These are phyloP conservation scores for Pollenia labialis DNA, from an alignment of 2,888 invertebrate genomes.

Conservation along the genomic window DNA sequence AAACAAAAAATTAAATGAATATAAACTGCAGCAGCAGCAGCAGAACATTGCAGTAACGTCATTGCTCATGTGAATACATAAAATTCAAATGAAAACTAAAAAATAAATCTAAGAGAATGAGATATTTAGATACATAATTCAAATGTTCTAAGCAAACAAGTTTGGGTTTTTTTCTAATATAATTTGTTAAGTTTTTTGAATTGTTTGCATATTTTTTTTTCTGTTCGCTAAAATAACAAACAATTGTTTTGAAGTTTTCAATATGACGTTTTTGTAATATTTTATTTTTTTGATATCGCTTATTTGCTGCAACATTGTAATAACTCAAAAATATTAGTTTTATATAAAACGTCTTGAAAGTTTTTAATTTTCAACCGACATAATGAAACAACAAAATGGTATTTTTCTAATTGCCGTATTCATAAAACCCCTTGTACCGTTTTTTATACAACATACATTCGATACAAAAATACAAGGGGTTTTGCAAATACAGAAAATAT, in stretches of 20 bases:
- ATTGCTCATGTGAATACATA: slow-evolving; percentile 58
- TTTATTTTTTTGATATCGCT: not conserved
- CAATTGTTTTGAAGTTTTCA: slow-evolving; percentile 55
- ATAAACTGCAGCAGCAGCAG: not conserved
- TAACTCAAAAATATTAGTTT: no score
- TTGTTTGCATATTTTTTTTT: slow-evolving; percentile 28
- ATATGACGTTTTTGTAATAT: slow-evolving; percentile 52
- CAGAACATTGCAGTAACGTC: slow-evolving; percentile 41
- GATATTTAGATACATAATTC: slow-evolving; percentile 11
- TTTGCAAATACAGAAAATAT: no score
- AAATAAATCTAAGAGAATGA: slow-evolving; percentile 18
- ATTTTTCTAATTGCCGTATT: no score
- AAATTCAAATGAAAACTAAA: slow-evolving; percentile 6
- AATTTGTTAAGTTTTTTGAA: slow-evolving; percentile 27
- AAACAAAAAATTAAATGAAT: slow-evolving; percentile 1
- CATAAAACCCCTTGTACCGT: no score
- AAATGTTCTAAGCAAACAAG: slow-evolving; percentile 68
- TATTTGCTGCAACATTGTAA: no score
- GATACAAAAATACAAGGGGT: no score
- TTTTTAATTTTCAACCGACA: no score
- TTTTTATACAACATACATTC: no score
- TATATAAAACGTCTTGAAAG: no score
- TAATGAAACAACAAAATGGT: no score
- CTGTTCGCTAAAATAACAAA: slow-evolving; percentile 15
- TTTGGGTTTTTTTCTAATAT: slow-evolving; percentile 28